Conservation (phyloP, 2,888 invertebrate species). For the Sarcophaga variegata region DNA sequence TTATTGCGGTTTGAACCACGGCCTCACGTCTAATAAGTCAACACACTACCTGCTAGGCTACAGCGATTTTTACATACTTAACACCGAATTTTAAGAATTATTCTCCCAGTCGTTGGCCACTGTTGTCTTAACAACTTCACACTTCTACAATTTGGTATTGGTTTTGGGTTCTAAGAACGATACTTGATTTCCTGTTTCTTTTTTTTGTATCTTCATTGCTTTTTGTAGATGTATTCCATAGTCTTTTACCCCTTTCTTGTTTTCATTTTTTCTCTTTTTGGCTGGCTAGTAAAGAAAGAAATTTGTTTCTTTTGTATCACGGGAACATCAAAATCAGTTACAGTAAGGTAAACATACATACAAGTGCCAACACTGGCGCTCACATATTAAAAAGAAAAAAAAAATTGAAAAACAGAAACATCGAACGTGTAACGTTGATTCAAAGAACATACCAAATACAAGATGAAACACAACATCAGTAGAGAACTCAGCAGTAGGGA, state of each 20-base stretch:
- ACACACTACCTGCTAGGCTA: no score
- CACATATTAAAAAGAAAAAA: conserved; percentile 8
- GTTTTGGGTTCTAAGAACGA: conserved; percentile 45
- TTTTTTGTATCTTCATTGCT: not conserved
- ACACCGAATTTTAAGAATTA: not conserved
- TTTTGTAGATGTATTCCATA: not conserved
- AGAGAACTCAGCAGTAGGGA: not conserved
- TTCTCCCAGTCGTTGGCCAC: not conserved
- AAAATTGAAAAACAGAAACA: conserved; percentile 33
- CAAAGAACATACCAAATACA: conserved; percentile 37
- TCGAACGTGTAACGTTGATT: conserved; percentile 38
- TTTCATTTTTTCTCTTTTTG: conserved; percentile 3
- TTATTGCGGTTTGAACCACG: no score
- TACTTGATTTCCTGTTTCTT: conserved; percentile 60
- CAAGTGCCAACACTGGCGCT: not conserved
- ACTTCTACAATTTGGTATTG: conserved; percentile 19
- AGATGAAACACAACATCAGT: conserved; percentile 13
- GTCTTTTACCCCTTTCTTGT: conserved; percentile 41
- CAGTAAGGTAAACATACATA: conserved; percentile 62
- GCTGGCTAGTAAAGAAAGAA: conserved; percentile 7
- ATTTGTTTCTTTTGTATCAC: conserved; percentile 34
- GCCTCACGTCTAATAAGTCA: no score
- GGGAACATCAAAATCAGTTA: conserved; percentile 57
- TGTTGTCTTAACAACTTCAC: conserved; percentile 16
- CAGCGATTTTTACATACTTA: no score